Base-by-base conservation (phyloP, 2,888 invertebrate species). In the Tenthredo livida region DNA sequence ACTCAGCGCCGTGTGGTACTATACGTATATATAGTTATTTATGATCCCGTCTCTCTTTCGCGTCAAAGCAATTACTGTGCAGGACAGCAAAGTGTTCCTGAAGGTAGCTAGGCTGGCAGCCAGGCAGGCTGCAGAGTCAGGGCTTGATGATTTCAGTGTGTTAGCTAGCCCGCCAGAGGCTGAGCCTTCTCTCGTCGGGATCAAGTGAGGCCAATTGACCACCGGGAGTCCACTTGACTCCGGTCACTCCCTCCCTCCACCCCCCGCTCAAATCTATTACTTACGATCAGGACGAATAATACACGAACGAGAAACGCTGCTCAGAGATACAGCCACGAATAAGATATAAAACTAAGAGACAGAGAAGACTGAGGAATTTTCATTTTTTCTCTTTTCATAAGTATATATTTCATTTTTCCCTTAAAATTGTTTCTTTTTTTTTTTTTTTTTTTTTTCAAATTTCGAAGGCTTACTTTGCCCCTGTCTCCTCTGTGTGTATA, bases 161-260 rank as follows among this genome's bases (percentile, higher is more conserved):
- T 67, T 67, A 33, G 72, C 43, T 40, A 43, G 72, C 73, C 43
- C 15, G 15, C 33, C 21, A 58, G 78, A 78, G 61, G 25, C 50
- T n/a, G 25, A 37, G 29, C 50, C 50, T 83, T 83, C 83, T 83
- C 83, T 83, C 47, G 83, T 70, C 15, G 83, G 70, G 83, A 83
- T 83, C 83, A 83, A 83, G 83, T 83, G 84, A 65, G 84, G 65
- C 77, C 84, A 82, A 85, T 85, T 85, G 85, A 75, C 85, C 85
- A 80, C 83, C 83, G 83, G 83, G 83, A 83, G 83, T 85, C 82
- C 85, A 85, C 85, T 85, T 85, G 85, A 85, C 85, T 85, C 40
- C 43, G 43, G 37, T 65, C 40, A 25, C 84, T 61, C 70, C 80
- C 50, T 2, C 17, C 50, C 50, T 6, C 15, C 50, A 3, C 17